Evolutionary conservation across 2,113 vertebrate genomes (phyloP), one percentile per base, ranked within the genome.

Genomic region (Pachycephala philippinensis): DNA sequence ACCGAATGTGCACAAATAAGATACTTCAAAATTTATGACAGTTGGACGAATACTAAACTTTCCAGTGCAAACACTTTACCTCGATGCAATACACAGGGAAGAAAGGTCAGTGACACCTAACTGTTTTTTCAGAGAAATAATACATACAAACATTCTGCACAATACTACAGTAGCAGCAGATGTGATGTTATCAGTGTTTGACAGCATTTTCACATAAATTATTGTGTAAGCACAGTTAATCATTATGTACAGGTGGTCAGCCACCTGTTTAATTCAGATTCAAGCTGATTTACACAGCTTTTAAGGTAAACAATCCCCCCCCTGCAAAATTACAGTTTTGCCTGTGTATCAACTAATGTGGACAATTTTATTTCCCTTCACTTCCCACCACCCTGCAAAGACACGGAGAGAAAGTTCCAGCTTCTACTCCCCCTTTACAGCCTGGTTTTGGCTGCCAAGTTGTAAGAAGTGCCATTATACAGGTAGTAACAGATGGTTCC

Each of bases 231-330:
- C 95, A 68, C 59, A 72, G 96, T 98, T 98, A 97, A 98, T 97
- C 97, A 97, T 89, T 96, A 89, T 69, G 69, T 97, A 97, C 96
- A 97, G 96, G 96, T 97, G 95, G 95, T 96, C 85, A 94, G 93
- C 96, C 93, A 94, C 97, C 97, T 98, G 95, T 89, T 98, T 97
- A 97, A 97, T 98, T 96, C 97, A 91, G 87, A 89, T 94, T 96
- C 91, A 87, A 94, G 97, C 85, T 97, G 96, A 97, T 97, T 97
- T 98, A 95, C 83, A 87, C 91, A 95, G 94, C 77, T 93, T 95
- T 96, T 96, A 89, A 97, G 94, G 84, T 94, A 96, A 92, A 94
- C 86, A 81, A 50, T 63, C 37, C 63, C 91, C 91, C 84, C 42
- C 27, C 33, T 26, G 77, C 71, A 82, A 80, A 96, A 97, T 93